A percentile compares a stretch with the other conserved stretches of the same genome.
Conservation (phyloP, 2,888 invertebrate species). For the Eristalis arbustorum region DNA sequence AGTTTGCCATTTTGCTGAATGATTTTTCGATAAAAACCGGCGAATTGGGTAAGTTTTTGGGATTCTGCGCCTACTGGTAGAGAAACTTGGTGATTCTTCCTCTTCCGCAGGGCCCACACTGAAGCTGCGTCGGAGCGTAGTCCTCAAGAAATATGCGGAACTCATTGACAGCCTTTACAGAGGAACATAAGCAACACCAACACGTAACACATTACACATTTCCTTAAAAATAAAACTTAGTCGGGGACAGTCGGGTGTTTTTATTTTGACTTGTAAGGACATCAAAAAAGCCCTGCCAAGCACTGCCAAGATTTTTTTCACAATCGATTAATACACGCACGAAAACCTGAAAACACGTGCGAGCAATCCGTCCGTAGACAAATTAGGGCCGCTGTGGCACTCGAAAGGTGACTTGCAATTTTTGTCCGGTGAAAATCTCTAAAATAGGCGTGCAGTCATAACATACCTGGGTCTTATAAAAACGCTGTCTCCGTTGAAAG, state of each 20-base stretch:
- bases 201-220: not conserved
- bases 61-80: constrained; percentile 20
- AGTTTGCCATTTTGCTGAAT: constrained; percentile 89
- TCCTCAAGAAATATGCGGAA: constrained; percentile 88
- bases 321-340: no score
- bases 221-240: not conserved
- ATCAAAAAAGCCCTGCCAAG: no score
- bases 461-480: no score
- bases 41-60: constrained; percentile 83
- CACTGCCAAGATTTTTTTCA: no score
- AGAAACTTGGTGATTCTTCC: no score
- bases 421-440: no score
- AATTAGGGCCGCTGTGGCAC: no score
- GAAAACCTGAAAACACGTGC: no score
- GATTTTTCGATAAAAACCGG: constrained; percentile 93
- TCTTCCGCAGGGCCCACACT: constrained; percentile 87
- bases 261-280: not conserved
- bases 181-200: not conserved
- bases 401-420: no score
- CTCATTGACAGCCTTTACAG: constrained; percentile 83
- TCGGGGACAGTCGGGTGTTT: not conserved
- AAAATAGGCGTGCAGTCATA: no score
- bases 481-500: no score
- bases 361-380: no score
- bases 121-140: constrained; percentile 89